Base-by-base conservation (phyloP, 2,113 vertebrate genomes). In the Emberiza fucata region DNA sequence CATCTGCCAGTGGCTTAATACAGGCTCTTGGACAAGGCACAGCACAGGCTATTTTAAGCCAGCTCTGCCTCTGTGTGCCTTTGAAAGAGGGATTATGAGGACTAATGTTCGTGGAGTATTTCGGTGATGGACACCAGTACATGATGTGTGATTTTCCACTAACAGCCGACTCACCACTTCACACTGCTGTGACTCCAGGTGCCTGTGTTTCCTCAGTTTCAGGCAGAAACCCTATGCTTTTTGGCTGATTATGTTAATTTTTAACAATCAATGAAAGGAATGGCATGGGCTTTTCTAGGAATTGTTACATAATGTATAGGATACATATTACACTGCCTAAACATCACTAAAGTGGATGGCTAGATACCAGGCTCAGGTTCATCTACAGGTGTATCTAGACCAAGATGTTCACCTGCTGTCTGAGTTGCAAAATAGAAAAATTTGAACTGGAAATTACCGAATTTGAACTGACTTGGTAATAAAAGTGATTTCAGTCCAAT, bases 41-140 rank as follows among this genome's bases (percentile, higher is more conserved):
- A 94, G 60, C 35, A 54, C 19, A 66, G 72, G 80, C 92, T 95
- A 93, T 95, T 96, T 95, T 93, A 95, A 94, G 91, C 68, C 45
- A 86, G 81, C 66, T 90, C 91, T 82, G 75, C 75, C 73, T 86
- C 87, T 5, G 3, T 54, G 50, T 53, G 51, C 12, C 90, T 95
- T 87, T 86, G 76, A 90, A 93, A 71, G 54, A 54, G 75, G 85
- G 85, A 92, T 93, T 92, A 93, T 7, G 51, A 85, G 60, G 76
- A 37, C 45, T 83, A 76, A 80, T 81, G 42, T 51, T 63, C 4
- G 1, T 91, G 51, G 71, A 60, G 25, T 63, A 73, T 63, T 90
- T 81, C 57, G 53, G 59, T 70, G 60, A 73, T 48, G 63, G 64
- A 86, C 89, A 75, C 28, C 17, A 39, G 80, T 31, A 31, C 4